A percentile compares a stretch with the other conserved stretches of the same genome.
These are phyloP conservation scores for Chamaea fasciata DNA, from an alignment of 2,113 vertebrate species.

Conservation along the genomic window DNA sequence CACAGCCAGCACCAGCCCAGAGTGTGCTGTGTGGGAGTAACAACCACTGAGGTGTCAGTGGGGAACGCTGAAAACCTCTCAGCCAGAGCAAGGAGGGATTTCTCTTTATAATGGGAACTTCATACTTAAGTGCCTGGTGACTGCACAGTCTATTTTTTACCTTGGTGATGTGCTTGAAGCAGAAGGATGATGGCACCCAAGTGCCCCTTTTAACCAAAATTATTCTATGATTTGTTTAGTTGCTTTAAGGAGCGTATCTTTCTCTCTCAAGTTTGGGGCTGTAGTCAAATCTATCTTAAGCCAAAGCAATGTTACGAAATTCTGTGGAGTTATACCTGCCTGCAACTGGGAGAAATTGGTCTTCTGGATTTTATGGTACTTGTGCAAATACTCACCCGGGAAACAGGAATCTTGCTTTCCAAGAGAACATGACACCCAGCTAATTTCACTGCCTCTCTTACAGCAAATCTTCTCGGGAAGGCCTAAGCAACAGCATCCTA, in stretches of 20 bases:
- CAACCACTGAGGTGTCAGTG: not conserved
- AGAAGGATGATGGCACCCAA: not conserved
- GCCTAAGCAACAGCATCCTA: not conserved
- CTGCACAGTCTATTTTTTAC: not conserved
- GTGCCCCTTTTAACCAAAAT: not conserved
- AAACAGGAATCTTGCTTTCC: not conserved
- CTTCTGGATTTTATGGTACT: not conserved
- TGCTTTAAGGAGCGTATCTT: not conserved
- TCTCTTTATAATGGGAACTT: not conserved
- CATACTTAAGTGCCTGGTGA: not conserved
- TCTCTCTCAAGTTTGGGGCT: not conserved
- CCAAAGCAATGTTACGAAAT: not conserved
- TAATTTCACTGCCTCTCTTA: not conserved
- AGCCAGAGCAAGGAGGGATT: not conserved
- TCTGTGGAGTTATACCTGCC: not conserved
- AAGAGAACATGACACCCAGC: not conserved
- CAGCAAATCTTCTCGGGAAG: not conserved
- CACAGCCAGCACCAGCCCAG: not conserved
- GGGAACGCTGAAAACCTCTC: not conserved
- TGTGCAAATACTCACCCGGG: not conserved
- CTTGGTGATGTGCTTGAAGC: not conserved
- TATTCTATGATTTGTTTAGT: not conserved
- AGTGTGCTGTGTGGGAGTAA: not conserved
- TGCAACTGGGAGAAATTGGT: not conserved
- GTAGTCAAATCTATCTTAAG: not conserved